Evolutionary conservation across 2,113 vertebrate species (phyloP), one percentile per base, ranked within the genome.

Genomic region (Tachysurus vachellii): DNA sequence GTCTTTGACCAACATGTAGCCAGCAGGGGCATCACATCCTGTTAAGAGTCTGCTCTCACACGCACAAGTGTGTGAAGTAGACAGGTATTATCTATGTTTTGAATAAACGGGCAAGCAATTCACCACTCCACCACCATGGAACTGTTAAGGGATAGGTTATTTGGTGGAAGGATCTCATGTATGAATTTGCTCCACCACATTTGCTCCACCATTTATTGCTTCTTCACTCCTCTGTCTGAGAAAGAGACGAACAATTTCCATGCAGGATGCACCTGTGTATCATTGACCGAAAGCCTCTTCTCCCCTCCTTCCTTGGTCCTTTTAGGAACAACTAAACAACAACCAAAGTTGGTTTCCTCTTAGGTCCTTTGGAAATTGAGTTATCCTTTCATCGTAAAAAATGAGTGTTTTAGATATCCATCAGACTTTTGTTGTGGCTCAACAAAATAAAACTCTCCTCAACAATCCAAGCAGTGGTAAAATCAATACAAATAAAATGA

Each of bases 41-140:
- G 77, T 81, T 82, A 50, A 50, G 91, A 14, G 95, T 93, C 12
- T 96, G 86, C 82, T 95, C 94, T 96, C 96, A 97, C 0, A 93
- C 0, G 95, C 95, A 1, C 75, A 97, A 92, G 85, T 96, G 96
- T 42, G 88, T 50, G 4, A 9, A 95, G 85, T 97, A 96, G 88
- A 97, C 93, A 0, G 96, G 95, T 10, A 91, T 94, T 71, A 7
- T 50, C 8, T 50, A 96, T 93, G 91, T 97, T 97, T 28, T 92
- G 83, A 36, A 94, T 94, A 64, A 88, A 85, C 0, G 96, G 95
- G 75, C 95, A 96, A 4, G 89, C 92, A 54, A 97, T 95, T 96
- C 96, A 86, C 97, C 96, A 0, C 95, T 73, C 96, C 95, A 0
- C 96, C 96, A 0, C 94, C 94, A 57, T 93, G 93, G 91, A 95